Evolutionary conservation across 2,888 invertebrate species (phyloP), one percentile per base, ranked within the genome.

Genomic region (Anodontia alba): DNA sequence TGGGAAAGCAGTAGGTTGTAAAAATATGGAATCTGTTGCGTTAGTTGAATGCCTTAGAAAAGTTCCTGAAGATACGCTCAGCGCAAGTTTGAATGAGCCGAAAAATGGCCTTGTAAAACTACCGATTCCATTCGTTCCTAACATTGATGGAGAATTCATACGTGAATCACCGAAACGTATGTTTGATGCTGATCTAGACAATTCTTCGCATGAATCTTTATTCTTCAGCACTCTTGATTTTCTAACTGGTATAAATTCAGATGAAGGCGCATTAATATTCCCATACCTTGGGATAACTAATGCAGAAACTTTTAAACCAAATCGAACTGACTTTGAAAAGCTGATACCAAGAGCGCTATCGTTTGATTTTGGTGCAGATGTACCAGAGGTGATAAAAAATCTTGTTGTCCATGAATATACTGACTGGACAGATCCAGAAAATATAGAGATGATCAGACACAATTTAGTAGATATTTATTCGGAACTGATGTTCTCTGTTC

Each of bases 231-330:
- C 73, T 5, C 57, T 76, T 86, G 98, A 98, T 94, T 97, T 99
- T 80, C 96, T 99, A 91, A 96, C 98, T 89, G 99, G 99, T 83
- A 98, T 98, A 95, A 98, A 98, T 95, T 96, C 97, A 94, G 98
- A 98, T 94, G 99, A 99, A 96, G 98, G 98, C 83, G 98, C 97
- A 17, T 33, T 73, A 20, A 29, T 68, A 1, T 23, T 81, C 3
- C 69, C 68, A 29, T 43, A 49, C 10, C 73, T 98, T 91, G 96
- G 98, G 80, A 98, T 98, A 95, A 98, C 98, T 95, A 98, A 98
- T 95, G 97, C 97, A 93, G 97, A 97, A 54, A 71, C 74, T 8
- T 87, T 85, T 38, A 36, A 42, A 3, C 73, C 77, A 36, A 73
- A 20, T 15, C n/a, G 62, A 29, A n/a, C 42, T 17, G 20, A 57